These are phyloP conservation scores for Tympanoctomys barrerae DNA, from an alignment of 2,797 vertebrate species.

Conservation along the genomic window DNA sequence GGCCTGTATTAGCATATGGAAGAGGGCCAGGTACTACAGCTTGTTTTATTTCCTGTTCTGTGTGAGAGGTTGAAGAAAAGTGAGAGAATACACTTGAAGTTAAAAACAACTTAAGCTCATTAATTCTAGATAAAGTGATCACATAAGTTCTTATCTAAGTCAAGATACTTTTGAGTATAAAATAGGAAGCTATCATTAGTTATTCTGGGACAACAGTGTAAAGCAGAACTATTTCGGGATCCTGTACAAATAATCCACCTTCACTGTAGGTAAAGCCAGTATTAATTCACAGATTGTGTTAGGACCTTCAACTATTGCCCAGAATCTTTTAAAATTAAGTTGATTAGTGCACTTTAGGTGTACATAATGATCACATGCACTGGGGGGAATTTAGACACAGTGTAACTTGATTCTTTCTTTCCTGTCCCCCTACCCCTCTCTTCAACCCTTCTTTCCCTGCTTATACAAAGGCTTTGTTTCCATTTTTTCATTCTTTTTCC, in stretches of 20 bases:
- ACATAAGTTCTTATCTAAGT: conserved; percentile 2
- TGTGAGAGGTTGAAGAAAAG: not conserved
- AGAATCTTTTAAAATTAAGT: not conserved
- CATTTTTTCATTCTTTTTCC: not conserved
- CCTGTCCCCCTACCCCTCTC: too few relatives aligned
- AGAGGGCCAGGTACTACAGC: not conserved
- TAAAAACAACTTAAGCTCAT: conserved; percentile 41
- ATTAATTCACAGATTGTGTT: not conserved
- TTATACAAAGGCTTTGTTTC: not conserved
- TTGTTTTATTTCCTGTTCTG: not conserved
- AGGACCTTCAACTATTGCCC: not conserved
- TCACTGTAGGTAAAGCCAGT: not conserved
- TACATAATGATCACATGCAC: not conserved
- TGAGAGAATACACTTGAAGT: not conserved
- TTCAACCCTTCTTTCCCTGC: not conserved
- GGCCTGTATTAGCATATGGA: not conserved
- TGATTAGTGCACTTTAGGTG: not conserved
- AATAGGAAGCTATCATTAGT: conserved; percentile 33
- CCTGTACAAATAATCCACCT: not conserved
- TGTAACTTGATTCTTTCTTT: not conserved
- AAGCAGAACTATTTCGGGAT: conserved; percentile 1
- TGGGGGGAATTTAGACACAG: not conserved
- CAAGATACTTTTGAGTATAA: conserved; percentile 9
- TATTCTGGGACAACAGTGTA: not conserved
- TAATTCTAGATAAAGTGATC: not conserved